Evolutionary conservation across 2,113 vertebrate species (phyloP).

Genomic region (Halcyon senegalensis): DNA sequence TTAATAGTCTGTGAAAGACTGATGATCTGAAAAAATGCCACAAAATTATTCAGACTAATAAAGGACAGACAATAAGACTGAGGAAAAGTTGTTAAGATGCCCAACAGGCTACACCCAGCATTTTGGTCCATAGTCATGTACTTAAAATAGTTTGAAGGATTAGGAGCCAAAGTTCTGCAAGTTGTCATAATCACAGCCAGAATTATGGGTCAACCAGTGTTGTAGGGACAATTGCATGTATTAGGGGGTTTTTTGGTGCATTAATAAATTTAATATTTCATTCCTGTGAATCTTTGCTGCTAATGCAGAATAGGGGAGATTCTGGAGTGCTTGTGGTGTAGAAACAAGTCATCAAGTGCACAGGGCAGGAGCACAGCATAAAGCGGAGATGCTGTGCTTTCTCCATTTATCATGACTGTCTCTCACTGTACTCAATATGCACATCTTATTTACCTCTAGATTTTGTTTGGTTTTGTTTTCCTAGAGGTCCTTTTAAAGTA

Average conservation of each 20-base stretch:
- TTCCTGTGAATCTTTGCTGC: not conserved
- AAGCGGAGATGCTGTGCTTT: not conserved
- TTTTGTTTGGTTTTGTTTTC: slow-evolving; percentile 5
- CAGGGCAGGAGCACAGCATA: not conserved
- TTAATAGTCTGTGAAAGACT: not conserved
- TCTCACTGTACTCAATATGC: not conserved
- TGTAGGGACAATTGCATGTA: not conserved
- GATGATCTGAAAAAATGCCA: not conserved
- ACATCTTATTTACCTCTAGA: not conserved
- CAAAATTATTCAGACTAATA: not conserved
- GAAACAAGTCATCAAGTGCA: not conserved
- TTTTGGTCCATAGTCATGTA: not conserved
- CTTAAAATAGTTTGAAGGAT: not conserved
- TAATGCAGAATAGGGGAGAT: not conserved
- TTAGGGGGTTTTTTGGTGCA: not conserved
- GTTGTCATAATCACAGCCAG: not conserved
- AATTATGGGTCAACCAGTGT: not conserved
- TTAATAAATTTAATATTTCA: not conserved
- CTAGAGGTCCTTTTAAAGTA: not conserved
- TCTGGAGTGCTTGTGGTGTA: not conserved
- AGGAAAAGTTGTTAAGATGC: not conserved
- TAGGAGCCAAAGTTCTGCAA: not conserved
- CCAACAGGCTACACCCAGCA: not conserved
- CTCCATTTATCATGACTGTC: not conserved
- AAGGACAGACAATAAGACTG: not conserved